These are phyloP conservation scores for Tetramorium bicarinatum DNA, from an alignment of 2,888 invertebrate species.

Conservation along the genomic window DNA sequence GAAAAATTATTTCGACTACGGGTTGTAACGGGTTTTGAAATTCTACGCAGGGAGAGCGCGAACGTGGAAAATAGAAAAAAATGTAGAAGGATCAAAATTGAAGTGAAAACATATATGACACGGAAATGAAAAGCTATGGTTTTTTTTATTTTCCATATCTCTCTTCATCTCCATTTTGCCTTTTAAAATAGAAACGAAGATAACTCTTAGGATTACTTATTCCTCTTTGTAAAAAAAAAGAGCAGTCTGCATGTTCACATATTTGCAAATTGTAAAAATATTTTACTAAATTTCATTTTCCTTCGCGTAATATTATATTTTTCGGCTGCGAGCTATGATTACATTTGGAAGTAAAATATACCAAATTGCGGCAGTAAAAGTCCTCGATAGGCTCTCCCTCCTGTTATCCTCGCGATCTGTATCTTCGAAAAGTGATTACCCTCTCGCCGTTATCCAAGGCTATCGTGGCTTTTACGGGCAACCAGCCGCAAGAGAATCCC, in stretches of 20 bases:
- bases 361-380: neutral
- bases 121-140: neutral
- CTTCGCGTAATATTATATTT: neutral
- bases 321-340: neutral
- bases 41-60: neutral
- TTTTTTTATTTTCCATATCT: neutral
- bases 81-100: neutral
- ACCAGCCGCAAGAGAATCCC: constrained; percentile 25
- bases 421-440: constrained; percentile 3
- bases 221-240: neutral
- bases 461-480: constrained; percentile 15
- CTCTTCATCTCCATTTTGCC: neutral
- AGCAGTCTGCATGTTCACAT: neutral
- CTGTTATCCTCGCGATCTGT: neutral
- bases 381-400: neutral
- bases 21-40: neutral
- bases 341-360: neutral
- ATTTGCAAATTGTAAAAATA: neutral
- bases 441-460: neutral
- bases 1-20: constrained; percentile 33
- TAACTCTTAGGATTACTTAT: neutral
- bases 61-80: neutral
- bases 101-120: constrained; percentile 3
- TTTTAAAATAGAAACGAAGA: neutral
- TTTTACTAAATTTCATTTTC: too few relatives aligned